Evolutionary conservation across 2,888 invertebrate genomes (phyloP).

Genomic region (Notodonta dromedarius): DNA sequence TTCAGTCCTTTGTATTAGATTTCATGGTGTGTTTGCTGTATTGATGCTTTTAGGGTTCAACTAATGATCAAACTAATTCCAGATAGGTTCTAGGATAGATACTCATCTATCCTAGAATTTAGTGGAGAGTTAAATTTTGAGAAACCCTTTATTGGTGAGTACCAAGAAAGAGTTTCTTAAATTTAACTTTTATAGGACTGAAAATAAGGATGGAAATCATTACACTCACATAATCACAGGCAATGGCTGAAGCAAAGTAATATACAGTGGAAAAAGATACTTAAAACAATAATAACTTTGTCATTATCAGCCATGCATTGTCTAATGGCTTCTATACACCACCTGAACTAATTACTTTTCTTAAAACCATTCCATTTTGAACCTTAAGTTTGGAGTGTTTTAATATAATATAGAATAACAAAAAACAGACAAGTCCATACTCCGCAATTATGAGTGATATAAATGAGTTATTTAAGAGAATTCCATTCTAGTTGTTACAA

Average conservation of each 20-base stretch:
- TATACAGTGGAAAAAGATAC: conserved; percentile 6
- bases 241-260: background rate
- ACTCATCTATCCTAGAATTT: too few relatives aligned
- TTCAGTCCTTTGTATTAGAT: too few relatives aligned
- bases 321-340: conserved; percentile 30
- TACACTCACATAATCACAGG: too few relatives aligned
- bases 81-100: too few relatives aligned
- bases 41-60: too few relatives aligned
- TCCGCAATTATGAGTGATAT: conserved; percentile 25
- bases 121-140: too few relatives aligned
- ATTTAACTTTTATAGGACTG: too few relatives aligned
- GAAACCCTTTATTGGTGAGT: too few relatives aligned
- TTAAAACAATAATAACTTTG: conserved; percentile 28
- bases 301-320: conserved; percentile 36
- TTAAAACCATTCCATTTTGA: conserved; percentile 13
- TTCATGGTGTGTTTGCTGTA: too few relatives aligned
- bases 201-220: too few relatives aligned
- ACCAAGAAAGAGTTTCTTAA: too few relatives aligned
- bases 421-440: background rate
- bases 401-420: background rate
- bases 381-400: conserved; percentile 1
- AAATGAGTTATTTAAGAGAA: conserved; percentile 40
- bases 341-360: conserved; percentile 36
- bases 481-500: conserved; percentile 10
- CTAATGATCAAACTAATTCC: too few relatives aligned